Conservation (phyloP, 2,888 invertebrate genomes). For the Andrena minutula region DNA sequence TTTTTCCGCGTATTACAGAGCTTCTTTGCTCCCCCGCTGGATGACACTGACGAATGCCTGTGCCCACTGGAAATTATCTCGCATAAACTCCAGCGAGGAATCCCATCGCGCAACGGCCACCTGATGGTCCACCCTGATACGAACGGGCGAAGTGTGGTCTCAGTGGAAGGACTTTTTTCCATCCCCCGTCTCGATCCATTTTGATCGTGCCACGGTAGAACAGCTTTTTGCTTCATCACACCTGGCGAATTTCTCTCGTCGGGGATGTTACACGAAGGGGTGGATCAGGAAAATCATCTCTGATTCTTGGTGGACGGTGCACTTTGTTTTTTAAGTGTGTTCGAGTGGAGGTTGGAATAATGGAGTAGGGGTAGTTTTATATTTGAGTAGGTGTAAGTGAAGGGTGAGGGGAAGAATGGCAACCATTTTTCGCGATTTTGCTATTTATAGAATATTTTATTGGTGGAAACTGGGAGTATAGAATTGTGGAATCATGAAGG, state of each 20-base stretch:
- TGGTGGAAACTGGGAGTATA: too few species aligned
- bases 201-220: conserved; percentile 45
- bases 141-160: conserved; percentile 40
- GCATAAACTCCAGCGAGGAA: conserved; percentile 55
- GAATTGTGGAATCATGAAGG: too few species aligned
- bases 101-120: conserved; percentile 51
- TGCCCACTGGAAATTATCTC: conserved; percentile 63
- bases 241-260: conserved; percentile 32
- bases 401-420: too few species aligned
- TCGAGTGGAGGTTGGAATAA: not conserved
- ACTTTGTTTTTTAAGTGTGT: not conserved
- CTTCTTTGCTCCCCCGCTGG: conserved; percentile 32
- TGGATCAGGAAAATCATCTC: conserved; percentile 1
- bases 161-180: conserved; percentile 39
- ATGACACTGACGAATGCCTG: conserved; percentile 69
- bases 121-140: conserved; percentile 57
- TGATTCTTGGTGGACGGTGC: not conserved
- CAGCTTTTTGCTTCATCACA: conserved; percentile 23
- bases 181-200: conserved; percentile 56
- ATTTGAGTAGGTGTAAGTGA: too few species aligned
- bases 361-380: too few species aligned
- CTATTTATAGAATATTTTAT: too few species aligned
- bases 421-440: too few species aligned
- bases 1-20: conserved; percentile 53
- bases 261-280: not conserved